Percentiles rank a stretch among this genome's conserved stretches.
Conservation (phyloP, 2,888 invertebrate genomes). For the Troides helena region DNA sequence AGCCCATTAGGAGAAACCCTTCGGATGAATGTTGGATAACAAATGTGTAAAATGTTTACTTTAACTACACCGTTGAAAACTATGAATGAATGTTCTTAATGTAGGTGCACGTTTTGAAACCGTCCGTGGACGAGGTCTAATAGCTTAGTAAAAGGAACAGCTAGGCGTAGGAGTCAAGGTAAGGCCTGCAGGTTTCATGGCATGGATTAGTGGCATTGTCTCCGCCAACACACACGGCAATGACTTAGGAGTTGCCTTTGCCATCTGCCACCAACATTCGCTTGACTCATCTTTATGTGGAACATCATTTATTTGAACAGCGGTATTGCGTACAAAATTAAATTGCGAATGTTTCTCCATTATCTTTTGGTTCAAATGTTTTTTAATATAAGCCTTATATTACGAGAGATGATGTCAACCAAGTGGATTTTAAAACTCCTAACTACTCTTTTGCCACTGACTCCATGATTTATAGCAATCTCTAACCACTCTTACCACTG, state of each 20-base stretch:
- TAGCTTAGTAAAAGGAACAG: slow-evolving; percentile 63
- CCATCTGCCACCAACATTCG: slow-evolving; percentile 45
- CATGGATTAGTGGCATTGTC: slow-evolving; percentile 67
- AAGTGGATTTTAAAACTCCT: too few species aligned
- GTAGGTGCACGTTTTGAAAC: background rate
- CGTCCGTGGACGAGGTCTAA: slow-evolving; percentile 54
- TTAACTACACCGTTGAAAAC: background rate
- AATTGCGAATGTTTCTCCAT: slow-evolving; percentile 38
- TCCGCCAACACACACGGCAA: slow-evolving; percentile 69
- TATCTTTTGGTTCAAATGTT: background rate
- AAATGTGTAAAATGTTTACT: background rate
- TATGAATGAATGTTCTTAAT: background rate
- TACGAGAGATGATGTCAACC: too few species aligned
- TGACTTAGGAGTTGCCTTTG: slow-evolving; percentile 40
- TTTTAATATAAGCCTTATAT: too few species aligned
- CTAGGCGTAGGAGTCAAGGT: slow-evolving; percentile 77
- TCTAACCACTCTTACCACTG: too few species aligned
- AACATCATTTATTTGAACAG: slow-evolving; percentile 40
- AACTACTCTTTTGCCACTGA: too few species aligned
- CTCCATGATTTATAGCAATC: too few species aligned
- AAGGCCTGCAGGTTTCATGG: slow-evolving; percentile 73
- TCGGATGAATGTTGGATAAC: too few species aligned
- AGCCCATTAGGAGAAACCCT: too few species aligned
- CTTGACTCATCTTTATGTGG: slow-evolving; percentile 46
- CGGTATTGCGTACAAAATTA: slow-evolving; percentile 42